Conservation (phyloP, 2,113 vertebrate genomes). For the Morone saxatilis region DNA sequence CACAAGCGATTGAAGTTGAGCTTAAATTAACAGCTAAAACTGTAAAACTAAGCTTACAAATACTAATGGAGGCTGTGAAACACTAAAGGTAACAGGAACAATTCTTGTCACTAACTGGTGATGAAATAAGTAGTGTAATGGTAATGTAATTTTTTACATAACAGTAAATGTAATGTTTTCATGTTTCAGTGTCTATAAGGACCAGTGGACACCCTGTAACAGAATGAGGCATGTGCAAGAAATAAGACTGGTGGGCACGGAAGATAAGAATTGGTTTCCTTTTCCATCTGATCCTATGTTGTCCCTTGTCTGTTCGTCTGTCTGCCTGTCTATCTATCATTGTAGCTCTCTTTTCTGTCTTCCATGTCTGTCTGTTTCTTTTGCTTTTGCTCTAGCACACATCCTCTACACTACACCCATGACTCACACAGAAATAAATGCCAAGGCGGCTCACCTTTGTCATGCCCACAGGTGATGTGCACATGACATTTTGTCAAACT, state of each 20-base stretch:
- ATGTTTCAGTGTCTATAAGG: background rate
- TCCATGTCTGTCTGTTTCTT: background rate
- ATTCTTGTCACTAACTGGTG: background rate
- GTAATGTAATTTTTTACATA: background rate
- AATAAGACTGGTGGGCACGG: background rate
- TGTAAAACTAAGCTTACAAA: background rate
- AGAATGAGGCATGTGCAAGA: background rate
- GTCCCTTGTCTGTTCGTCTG: background rate
- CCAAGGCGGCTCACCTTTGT: conserved; percentile 14
- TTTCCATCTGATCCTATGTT: background rate
- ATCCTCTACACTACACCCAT: background rate
- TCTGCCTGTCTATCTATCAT: background rate
- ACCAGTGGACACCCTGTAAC: background rate
- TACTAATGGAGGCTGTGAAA: background rate
- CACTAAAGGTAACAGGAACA: background rate
- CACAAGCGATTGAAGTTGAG: background rate
- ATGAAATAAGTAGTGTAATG: background rate
- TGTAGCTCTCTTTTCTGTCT: background rate
- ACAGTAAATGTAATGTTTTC: background rate
- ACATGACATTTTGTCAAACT: conserved; percentile 34
- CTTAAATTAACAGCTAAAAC: background rate
- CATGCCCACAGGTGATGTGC: conserved; percentile 16
- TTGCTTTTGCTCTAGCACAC: background rate
- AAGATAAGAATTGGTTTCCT: background rate
- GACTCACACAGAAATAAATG: conserved; percentile 15